Percentiles rank a stretch among this genome's conserved stretches.
phyloP scores from a whole-genome alignment of 2,888 invertebrate species.

The Notodonta dromedarius region DNA sequence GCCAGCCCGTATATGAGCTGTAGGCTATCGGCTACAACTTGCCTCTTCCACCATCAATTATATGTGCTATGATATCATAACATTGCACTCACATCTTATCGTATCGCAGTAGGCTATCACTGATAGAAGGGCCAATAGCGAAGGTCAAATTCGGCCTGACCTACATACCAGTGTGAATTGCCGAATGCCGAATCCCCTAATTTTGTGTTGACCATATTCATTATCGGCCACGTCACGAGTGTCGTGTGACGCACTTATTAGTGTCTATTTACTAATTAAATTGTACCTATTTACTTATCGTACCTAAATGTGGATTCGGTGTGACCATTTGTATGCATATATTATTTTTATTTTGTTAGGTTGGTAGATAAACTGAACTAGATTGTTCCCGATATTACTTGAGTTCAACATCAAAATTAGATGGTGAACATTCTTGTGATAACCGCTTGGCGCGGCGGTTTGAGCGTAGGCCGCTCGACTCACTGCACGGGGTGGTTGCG shows the following conservation, averaged over 20 bases:
- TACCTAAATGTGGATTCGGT: background rate
- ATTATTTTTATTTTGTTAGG: background rate
- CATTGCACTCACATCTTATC: too few relatives aligned
- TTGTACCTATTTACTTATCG: slow-evolving; percentile 15
- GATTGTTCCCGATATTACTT: too few relatives aligned
- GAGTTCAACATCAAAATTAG: too few relatives aligned
- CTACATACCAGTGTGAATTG: slow-evolving; percentile 2
- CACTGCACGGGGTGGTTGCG: too few relatives aligned
- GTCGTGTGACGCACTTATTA: slow-evolving; percentile 41
- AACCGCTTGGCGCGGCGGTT: too few relatives aligned
- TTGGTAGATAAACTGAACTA: too few relatives aligned
- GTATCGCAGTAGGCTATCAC: background rate
- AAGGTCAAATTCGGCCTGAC: background rate
- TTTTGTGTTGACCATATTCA: slow-evolving; percentile 1
- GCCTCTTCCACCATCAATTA: too few relatives aligned
- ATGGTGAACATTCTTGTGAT: too few relatives aligned
- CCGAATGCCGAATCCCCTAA: background rate
- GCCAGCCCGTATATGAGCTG: too few relatives aligned
- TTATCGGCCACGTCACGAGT: slow-evolving; percentile 28
- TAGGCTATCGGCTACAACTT: too few relatives aligned
- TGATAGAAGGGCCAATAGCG: background rate
- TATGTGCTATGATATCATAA: too few relatives aligned
- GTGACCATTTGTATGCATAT: background rate
- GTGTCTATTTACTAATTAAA: slow-evolving; percentile 22
- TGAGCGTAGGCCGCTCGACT: too few relatives aligned